Conservation (phyloP, 2,888 invertebrate species). For the Caenorhabditis sp. region DNA sequence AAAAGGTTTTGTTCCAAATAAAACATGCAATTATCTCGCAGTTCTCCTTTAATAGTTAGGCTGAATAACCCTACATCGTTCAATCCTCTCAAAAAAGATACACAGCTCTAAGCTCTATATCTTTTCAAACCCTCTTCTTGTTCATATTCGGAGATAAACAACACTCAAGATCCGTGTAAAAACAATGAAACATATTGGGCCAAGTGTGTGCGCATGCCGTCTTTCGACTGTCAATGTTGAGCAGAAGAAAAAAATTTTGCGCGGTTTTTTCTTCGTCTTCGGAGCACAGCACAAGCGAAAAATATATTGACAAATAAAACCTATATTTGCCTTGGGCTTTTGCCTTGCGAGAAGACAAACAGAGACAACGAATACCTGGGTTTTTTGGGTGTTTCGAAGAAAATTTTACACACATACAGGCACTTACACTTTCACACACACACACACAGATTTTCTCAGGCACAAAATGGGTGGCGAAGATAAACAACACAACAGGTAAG, state of each 20-base stretch:
- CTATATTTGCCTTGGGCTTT: background rate
- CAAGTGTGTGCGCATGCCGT: background rate
- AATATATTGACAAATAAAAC: background rate
- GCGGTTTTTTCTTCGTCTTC: too few species aligned
- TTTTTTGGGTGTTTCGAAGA: background rate
- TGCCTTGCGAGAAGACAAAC: background rate
- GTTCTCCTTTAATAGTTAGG: too few species aligned
- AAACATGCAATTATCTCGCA: too few species aligned
- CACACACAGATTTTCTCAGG: background rate
- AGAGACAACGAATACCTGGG: background rate
- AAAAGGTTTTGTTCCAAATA: too few species aligned
- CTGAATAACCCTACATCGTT: too few species aligned
- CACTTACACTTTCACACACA: background rate
- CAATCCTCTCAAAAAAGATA: too few species aligned
- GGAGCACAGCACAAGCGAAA: background rate
- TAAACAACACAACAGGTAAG: background rate
- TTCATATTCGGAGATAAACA: too few species aligned
- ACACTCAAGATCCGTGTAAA: background rate
- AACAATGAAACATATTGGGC: background rate
- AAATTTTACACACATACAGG: background rate
- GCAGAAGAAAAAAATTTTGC: background rate
- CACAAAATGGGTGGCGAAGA: background rate
- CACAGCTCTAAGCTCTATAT: too few species aligned
- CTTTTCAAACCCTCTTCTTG: too few species aligned
- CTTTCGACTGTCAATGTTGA: background rate